Base-by-base conservation (phyloP, 2,797 vertebrate species). In the Pipistrellus pygmaeus region DNA sequence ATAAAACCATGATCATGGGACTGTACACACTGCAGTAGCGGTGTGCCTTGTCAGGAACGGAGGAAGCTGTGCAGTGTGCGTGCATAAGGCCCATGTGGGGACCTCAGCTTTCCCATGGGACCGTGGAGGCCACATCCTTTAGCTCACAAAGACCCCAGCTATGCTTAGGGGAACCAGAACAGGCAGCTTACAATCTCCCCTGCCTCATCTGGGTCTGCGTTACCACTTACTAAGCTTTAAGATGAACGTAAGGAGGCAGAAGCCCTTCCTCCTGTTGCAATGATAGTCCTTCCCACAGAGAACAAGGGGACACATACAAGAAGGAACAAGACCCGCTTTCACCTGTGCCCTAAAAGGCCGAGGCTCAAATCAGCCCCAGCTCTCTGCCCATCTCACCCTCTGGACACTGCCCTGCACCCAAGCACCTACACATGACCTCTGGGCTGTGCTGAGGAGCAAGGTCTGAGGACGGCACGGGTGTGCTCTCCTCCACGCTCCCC, bases 41-140 rank as follows among this genome's bases (percentile, higher is more conserved):
- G 0, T 25, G 14, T 20, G 21, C 41, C 68, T n/a, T 6, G 6
- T 81, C 35, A 51, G 82, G 35, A 53, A 51, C 75, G 9, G 21
- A 66, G 64, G 66, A 71, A 48, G 20, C 0, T 3, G 6, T 2
- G 20, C 8, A 5, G 32, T 25, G 9, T 18, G 25, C 15, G 53
- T 0, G 6, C 20, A 17, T 14, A n/a, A 71, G 55, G 55, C 2
- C 38, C 38, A 4, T 13, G 0, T 13, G 21, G 32, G 18, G 17
- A 14, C 27, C 48, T 38, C 44, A 5, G 57, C 6, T 11, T 71
- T 18, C 32, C 77, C 53, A 30, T 3, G 1, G 4, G 25, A 88
- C 9, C 12, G 41, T 0, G 17, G 35, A 64, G 10, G 46, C 20
- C 3, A 23, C 20, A n/a, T 46, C 35, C 35, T 35, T n/a, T 4